Evolutionary conservation across 1,140 invertebrate genomes (phyloP).

Genomic region (Bathynomus jamesi): DNA sequence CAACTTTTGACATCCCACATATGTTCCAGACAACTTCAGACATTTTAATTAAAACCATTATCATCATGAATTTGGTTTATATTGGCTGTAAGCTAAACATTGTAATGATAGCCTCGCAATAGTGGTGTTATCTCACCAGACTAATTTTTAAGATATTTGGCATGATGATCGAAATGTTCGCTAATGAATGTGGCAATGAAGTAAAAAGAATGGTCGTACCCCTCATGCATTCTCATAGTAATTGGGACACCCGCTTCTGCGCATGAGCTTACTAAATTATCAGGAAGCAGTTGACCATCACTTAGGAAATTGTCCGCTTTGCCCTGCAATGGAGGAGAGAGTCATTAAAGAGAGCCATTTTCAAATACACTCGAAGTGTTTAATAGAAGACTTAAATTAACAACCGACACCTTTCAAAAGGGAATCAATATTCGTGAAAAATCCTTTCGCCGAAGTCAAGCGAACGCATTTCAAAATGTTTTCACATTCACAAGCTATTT

Average conservation of each 20-base stretch:
- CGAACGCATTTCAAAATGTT: not conserved
- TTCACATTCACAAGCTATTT: not conserved
- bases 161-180: slow-evolving; percentile 87
- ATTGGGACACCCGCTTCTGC: slow-evolving; percentile 61
- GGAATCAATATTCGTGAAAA: not conserved
- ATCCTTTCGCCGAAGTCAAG: not conserved
- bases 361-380: not conserved
- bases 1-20: too few species aligned
- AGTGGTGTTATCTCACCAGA: not conserved
- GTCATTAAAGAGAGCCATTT: slow-evolving; percentile 40
- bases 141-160: slow-evolving; percentile 44
- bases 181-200: slow-evolving; percentile 88
- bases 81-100: too few species aligned
- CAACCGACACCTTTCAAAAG: not conserved
- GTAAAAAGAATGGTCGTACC: slow-evolving; percentile 94
- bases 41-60: not conserved
- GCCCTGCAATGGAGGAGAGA: too few species aligned
- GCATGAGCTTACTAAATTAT: slow-evolving; percentile 70
- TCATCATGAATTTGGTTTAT: not conserved
- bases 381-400: not conserved
- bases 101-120: not conserved
- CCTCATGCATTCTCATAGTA: slow-evolving; percentile 68
- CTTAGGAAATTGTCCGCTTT: slow-evolving; percentile 71
- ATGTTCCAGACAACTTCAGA: too few species aligned
- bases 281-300: slow-evolving; percentile 70